phyloP scores from a whole-genome alignment of 2,888 invertebrate species.

The Chloromyia formosa region DNA sequence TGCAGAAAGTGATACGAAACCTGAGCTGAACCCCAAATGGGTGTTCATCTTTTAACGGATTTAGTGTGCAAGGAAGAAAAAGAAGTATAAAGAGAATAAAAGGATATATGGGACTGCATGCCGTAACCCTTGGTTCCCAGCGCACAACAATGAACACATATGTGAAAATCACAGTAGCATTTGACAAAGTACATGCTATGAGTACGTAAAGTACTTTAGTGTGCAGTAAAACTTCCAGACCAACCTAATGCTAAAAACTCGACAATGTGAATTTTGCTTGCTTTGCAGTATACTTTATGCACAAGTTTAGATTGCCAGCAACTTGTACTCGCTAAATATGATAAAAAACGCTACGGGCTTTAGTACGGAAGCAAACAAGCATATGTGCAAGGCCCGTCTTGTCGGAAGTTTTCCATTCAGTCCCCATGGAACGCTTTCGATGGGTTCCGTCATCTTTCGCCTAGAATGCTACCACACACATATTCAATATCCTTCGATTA shows the following conservation, averaged over 20 bases:
- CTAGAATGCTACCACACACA: not conserved
- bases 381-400: not conserved
- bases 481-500: conserved; percentile 41
- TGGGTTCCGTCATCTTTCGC: too few relatives aligned
- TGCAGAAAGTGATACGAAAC: conserved; percentile 2
- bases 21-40: not conserved
- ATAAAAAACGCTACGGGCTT: not conserved
- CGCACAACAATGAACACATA: conserved; percentile 10
- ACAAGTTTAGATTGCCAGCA: conserved; percentile 33
- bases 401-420: not conserved
- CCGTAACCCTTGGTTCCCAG: not conserved
- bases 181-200: conserved; percentile 3
- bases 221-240: conserved; percentile 7
- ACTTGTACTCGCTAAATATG: conserved; percentile 2
- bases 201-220: not conserved
- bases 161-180: not conserved
- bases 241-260: conserved; percentile 21
- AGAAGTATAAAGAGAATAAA: not conserved
- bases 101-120: not conserved
- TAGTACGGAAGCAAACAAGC: not conserved
- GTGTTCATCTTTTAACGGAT: conserved; percentile 15
- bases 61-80: conserved; percentile 2
- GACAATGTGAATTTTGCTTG: conserved; percentile 19
- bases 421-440: not conserved
- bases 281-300: conserved; percentile 32